Evolutionary conservation across 92 coral and sea anemone genomes (phyloP).

Genomic region (Epizoanthus fatuus): DNA sequence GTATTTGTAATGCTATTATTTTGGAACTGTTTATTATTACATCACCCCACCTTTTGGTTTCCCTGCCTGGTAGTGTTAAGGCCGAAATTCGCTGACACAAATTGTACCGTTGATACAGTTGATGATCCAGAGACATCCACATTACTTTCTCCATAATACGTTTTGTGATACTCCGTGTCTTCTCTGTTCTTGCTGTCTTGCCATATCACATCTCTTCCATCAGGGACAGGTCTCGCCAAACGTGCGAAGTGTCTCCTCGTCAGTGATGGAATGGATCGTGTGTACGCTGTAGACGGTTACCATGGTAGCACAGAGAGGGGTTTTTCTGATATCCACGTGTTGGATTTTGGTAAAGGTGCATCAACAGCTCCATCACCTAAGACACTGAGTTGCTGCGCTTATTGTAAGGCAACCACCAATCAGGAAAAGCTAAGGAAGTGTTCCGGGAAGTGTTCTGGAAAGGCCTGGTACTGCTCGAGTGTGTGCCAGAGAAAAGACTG

Average conservation of each 20-base stretch:
- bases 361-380: background rate
- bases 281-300: conserved; percentile 38
- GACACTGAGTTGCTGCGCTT: background rate
- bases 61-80: too few species aligned
- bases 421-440: conserved; percentile 37
- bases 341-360: background rate
- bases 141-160: too few species aligned
- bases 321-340: conserved; percentile 19
- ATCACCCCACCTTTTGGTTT: too few species aligned
- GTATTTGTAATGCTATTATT: too few species aligned
- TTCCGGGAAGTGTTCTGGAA: conserved; percentile 26
- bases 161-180: too few species aligned
- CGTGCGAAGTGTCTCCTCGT: conserved; percentile 37
- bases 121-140: too few species aligned
- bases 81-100: too few species aligned
- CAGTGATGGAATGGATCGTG: conserved; percentile 18
- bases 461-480: conserved; percentile 34
- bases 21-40: too few species aligned
- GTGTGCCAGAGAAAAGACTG: conserved; percentile 38
- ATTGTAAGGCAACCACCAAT: conserved; percentile 7
- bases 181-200: background rate
- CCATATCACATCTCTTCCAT: background rate
- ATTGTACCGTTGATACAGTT: too few species aligned
- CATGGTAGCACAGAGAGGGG: conserved; percentile 1
- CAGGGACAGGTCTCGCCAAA: background rate